Conservation (phyloP, 2,797 vertebrate species). For the Alectoris magna region DNA sequence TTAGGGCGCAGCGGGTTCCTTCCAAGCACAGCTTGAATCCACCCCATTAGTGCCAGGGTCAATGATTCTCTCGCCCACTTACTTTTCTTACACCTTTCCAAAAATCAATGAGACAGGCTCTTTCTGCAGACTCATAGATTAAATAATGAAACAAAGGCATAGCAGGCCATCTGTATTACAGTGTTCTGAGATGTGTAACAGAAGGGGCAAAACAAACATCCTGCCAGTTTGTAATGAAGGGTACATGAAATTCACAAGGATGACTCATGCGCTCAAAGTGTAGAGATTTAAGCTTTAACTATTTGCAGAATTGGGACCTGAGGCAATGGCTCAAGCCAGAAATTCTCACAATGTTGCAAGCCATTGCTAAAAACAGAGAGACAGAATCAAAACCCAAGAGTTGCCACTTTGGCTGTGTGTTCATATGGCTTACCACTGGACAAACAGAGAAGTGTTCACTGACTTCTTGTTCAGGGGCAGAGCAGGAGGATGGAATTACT, state of each 20-base stretch:
- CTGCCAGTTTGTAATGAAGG: constrained; percentile 4
- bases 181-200: neutral
- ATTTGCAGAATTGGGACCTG: neutral
- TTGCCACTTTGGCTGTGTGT: neutral
- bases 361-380: neutral
- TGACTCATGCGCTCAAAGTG: neutral
- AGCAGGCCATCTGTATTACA: constrained; percentile 34
- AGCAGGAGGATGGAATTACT: neutral
- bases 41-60: constrained; percentile 51
- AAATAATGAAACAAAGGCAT: constrained; percentile 49
- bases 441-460: neutral
- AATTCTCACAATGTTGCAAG: neutral
- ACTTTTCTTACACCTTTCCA: constrained; percentile 32
- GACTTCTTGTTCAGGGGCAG: neutral
- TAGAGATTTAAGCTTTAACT: neutral
- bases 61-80: constrained; percentile 6
- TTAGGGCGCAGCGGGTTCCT: constrained; percentile 44
- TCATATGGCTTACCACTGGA: neutral
- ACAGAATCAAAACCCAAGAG: neutral
- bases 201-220: constrained; percentile 37
- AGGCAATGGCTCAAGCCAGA: neutral
- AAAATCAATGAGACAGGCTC: constrained; percentile 58
- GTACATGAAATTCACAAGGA: constrained; percentile 8
- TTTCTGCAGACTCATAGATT: constrained; percentile 39
- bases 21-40: constrained; percentile 30